phyloP scores from a whole-genome alignment of 2,888 invertebrate species.

The Chymomyza procnemis region DNA sequence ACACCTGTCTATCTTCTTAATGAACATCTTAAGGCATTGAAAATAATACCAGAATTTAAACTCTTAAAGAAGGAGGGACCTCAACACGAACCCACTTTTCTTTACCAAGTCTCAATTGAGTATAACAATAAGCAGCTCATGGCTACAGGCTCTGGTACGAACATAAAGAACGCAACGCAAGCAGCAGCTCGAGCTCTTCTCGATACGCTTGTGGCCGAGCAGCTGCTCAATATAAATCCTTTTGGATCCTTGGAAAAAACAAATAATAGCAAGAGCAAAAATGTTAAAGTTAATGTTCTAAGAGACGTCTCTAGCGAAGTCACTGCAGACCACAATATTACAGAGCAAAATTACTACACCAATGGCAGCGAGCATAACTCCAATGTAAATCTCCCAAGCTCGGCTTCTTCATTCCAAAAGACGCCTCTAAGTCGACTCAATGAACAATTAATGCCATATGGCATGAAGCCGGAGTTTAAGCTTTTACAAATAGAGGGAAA shows the following conservation, averaged over 20 bases:
- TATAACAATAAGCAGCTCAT: neutral
- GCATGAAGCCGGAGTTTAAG: slow-evolving; percentile 82
- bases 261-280: neutral
- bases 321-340: neutral
- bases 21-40: neutral
- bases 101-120: neutral
- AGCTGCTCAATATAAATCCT: no score
- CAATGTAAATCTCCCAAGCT: no score
- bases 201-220: slow-evolving; percentile 71
- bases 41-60: slow-evolving; percentile 82
- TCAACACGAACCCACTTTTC: slow-evolving; percentile 91
- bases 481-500: slow-evolving; percentile 96
- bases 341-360: neutral
- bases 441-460: neutral
- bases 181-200: neutral
- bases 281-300: no score
- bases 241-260: slow-evolving; percentile 81
- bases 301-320: no score
- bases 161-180: neutral
- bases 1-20: neutral
- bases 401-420: no score
- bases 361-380: neutral
- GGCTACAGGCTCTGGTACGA: neutral
- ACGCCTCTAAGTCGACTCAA: no score
- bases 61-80: slow-evolving; percentile 96